Evolutionary conservation across 2,113 vertebrate species (phyloP), one percentile per base, ranked within the genome.

Genomic region (Scalopus aquaticus): DNA sequence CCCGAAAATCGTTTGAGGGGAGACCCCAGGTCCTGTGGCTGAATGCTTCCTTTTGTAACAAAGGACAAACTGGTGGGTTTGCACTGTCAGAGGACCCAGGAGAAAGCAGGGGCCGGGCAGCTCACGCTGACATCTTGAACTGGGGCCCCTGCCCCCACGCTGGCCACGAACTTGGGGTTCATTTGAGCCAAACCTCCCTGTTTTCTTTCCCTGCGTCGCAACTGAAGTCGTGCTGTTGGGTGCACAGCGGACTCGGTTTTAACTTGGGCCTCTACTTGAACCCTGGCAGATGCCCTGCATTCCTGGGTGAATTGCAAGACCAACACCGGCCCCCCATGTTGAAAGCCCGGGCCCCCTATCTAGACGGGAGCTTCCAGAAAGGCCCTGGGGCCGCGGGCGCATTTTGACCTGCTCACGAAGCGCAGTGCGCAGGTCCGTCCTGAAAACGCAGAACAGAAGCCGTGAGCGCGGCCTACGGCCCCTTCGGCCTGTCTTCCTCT

Each of bases 281-380:
- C n/a, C n/a, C 74, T 30, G 20, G 60, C 49, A 39, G 78, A 1
- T 4, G 46, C 46, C 35, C n/a, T 17, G 54, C 26, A 5, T 91
- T 96, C 67, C 39, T 39, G 91, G 88, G 46, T 90, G 89, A 56
- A 73, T 92, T 96, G 42, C 56, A 90, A 69, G 85, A 72, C 46
- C 46, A 91, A 87, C 78, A 56, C 56, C 26, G 2, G 54, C 46
- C 46, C 46, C 11, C 46, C 46, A 49, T 49, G 8, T 49, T 10
- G 10, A 10, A 10, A 12, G 46, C 46, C 46, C 11, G 46, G 11
- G 11, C 11, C 46, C 46, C 46, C 46, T 44, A 85, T 37, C 82
- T 49, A 2, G 6, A 19, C 0, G 20, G 20, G 77, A 91, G 28
- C 37, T 76, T 78, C 54, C 35, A 44, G 64, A 77, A 65, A 74